Base-by-base conservation (phyloP, 1,140 invertebrate genomes). In the Copidosoma floridanum region DNA sequence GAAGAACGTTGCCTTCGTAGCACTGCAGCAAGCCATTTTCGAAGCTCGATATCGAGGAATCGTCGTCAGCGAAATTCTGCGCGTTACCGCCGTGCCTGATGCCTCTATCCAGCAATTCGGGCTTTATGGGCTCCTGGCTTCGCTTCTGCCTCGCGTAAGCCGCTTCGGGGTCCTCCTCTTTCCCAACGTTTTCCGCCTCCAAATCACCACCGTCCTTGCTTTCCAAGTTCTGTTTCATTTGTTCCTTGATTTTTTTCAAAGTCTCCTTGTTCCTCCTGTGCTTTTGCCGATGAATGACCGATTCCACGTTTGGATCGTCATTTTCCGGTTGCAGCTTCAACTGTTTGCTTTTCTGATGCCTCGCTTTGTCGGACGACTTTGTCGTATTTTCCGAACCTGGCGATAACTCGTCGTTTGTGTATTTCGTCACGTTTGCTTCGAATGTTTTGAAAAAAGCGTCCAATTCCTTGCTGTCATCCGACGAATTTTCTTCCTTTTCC, bases 1-100 rank as follows among this genome's bases (percentile, higher is more conserved):
- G 76, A 16, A 92, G 69, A 50, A 90, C 88, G 50, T 86, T 83
- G 0, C 89, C 87, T 55, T 86, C 83, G 61, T 90, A 92, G 70
- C 91, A 93, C 32, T 82, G 82, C 16, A 89, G 74, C n/a, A 92
- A 76, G 54, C 82, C 85, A 56, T 82, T 87, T 81, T 92, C 90
- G 75, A 92, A 91, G 75, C 89, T 91, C 0, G 89, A 91, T 37
- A 88, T 80, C 10, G 87, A 88, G 23, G 83, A 85, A 54, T 85
- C 85, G 35, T 82, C 75, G 7, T 68, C 51, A 46, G 80, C 65
- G 0, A 83, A 83, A 68, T 89, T 88, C 56, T 83, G 76, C n/a
- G 74, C 71, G 57, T 76, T 66, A 8, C 66, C 90, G 8, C 89
- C 89, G 11, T 89, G 89, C 69, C 91, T 89, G 65, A 83, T 84